Base-by-base conservation (phyloP, 2,113 vertebrate species). In the Tachysurus fulvidraco region DNA sequence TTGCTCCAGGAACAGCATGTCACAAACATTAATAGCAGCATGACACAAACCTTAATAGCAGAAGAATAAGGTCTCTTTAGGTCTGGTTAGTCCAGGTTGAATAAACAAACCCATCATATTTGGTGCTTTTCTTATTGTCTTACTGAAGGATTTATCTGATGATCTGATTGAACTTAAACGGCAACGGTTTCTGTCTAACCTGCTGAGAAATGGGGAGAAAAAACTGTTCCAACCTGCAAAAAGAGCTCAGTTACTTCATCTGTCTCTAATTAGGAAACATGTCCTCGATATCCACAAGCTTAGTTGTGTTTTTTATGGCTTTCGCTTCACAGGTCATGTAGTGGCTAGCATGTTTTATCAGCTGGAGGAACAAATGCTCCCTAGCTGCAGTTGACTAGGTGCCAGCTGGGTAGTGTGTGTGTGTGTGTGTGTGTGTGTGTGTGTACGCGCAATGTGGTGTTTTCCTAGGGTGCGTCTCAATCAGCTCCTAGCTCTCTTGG, bases 301-400 rank as follows among this genome's bases (percentile, higher is more conserved):
- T 46, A 55, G 21, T 69, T 46, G 50, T 25, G 28, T 65, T 52
- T 73, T 83, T 52, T 52, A 17, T 62, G 9, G 17, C n/a, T 25
- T 28, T 73, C 11, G 12, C 71, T 86, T 86, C 52, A 62, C 50
- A 90, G 93, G 92, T 95, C 92, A 93, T 84, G 89, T 85, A 88
- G 57, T 62, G 91, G 94, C 88, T 93, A 92, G 92, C 83, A 86
- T 87, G 92, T 90, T 89, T 92, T 91, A 92, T 95, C 93, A 94
- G 93, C 93, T 94, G 93, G 94, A 81, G 60, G 93, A 94, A 91
- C 92, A 93, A 93, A 93, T 91, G 91, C 89, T 93, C 88, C 88
- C 89, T 91, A 87, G 89, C 93, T 93, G 93, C 89, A 89, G 50
- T 76, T 86, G 54, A 36, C 36, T 83, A 41, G 60, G 79, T 88